Percentiles rank a stretch among this genome's conserved stretches.
Conservation (phyloP, 2,113 vertebrate genomes). For the Phalacrocorax pelagicus region DNA sequence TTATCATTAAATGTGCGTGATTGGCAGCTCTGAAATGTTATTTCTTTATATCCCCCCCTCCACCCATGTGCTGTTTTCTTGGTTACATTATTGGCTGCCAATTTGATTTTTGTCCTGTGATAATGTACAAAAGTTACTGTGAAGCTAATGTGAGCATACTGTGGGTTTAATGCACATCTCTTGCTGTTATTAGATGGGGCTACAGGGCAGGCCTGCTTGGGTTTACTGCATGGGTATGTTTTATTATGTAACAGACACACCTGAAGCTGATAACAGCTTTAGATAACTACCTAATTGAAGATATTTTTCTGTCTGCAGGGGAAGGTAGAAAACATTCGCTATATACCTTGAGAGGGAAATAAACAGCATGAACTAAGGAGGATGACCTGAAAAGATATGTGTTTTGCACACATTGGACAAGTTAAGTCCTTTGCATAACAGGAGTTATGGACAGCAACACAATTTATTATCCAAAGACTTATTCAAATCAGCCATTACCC, state of each 20-base stretch:
- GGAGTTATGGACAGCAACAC: background rate
- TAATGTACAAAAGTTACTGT: background rate
- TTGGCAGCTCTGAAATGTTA: background rate
- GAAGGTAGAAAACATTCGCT: conserved; percentile 2
- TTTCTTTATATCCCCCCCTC: background rate
- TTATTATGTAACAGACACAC: background rate
- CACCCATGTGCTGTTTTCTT: background rate
- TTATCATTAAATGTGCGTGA: conserved; percentile 23
- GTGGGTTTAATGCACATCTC: conserved; percentile 27
- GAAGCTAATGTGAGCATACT: background rate
- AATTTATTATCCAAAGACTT: background rate
- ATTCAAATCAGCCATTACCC: background rate
- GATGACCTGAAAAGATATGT: background rate
- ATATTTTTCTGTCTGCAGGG: conserved; percentile 21
- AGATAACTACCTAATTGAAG: conserved; percentile 44
- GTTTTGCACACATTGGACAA: background rate
- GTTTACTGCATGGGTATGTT: background rate
- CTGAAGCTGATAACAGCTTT: background rate
- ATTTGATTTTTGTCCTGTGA: conserved; percentile 29
- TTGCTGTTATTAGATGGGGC: background rate
- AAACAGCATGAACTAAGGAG: background rate
- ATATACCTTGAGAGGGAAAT: background rate
- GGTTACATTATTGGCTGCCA: conserved; percentile 20
- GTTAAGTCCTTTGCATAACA: background rate
- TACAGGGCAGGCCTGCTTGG: conserved; percentile 13